phyloP scores from a whole-genome alignment of 2,113 vertebrate species.

The Ceuthmochares aereus region DNA sequence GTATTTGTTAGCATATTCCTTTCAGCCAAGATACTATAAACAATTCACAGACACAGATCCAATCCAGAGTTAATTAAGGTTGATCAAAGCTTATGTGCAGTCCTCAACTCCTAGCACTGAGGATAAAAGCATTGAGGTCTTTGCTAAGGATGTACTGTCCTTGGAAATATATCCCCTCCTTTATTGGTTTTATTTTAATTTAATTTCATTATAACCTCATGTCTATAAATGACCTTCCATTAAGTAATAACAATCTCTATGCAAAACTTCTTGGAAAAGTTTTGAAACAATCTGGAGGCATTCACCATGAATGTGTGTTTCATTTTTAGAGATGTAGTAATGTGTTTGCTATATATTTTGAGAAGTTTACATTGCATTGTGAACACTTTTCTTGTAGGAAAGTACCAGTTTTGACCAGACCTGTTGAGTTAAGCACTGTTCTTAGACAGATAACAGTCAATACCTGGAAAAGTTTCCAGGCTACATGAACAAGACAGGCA shows the following conservation, averaged over 20 bases:
- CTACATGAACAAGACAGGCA: not conserved
- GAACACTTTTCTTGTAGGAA: not conserved
- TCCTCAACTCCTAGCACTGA: not conserved
- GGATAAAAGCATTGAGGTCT: constrained; percentile 44
- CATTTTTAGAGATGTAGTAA: constrained; percentile 26
- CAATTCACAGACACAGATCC: constrained; percentile 46
- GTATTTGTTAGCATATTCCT: not conserved
- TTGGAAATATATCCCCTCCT: constrained; percentile 20
- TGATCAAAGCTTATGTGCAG: constrained; percentile 63
- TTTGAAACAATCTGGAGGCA: constrained; percentile 13
- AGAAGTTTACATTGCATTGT: not conserved
- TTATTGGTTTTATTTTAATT: constrained; percentile 52
- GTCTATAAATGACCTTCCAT: constrained; percentile 35
- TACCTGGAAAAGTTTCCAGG: not conserved
- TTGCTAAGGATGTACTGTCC: constrained; percentile 33
- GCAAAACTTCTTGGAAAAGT: constrained; percentile 50
- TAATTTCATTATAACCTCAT: constrained; percentile 56
- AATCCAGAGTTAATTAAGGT: constrained; percentile 46
- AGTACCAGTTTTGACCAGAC: not conserved
- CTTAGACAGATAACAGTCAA: not conserved
- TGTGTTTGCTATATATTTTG: constrained; percentile 11
- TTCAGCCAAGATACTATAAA: constrained; percentile 57
- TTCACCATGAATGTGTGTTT: constrained; percentile 12
- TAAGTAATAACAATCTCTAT: constrained; percentile 36
- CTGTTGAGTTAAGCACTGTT: not conserved